Percentiles rank a stretch among this genome's conserved stretches.
Conservation (phyloP, 1,140 invertebrate genomes). For the Drosophila santomea region DNA sequence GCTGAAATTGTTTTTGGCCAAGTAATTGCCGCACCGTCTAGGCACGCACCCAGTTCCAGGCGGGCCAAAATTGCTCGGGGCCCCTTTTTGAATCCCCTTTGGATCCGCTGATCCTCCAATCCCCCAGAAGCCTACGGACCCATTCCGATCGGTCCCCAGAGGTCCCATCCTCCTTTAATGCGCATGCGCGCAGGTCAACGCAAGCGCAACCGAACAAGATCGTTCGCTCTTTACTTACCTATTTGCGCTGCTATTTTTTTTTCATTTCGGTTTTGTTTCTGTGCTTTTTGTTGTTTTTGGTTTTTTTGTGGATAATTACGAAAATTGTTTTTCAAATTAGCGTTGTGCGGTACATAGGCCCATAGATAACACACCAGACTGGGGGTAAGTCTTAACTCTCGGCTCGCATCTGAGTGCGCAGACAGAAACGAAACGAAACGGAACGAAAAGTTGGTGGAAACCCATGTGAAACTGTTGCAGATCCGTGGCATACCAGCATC, state of each 20-base stretch:
- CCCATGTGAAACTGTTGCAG: slow-evolving; percentile 67
- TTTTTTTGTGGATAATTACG: slow-evolving; percentile 81
- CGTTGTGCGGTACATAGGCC: slow-evolving; percentile 80
- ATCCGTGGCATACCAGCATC: slow-evolving; percentile 24
- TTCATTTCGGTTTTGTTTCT: slow-evolving; percentile 21
- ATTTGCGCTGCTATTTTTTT: slow-evolving; percentile 28
- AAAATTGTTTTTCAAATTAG: slow-evolving; percentile 84
- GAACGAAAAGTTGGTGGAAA: slow-evolving; percentile 18
- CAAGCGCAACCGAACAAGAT: slow-evolving; percentile 76
- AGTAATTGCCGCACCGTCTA: slow-evolving; percentile 81
- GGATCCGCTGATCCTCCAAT: neutral
- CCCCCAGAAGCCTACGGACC: no score
- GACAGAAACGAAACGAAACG: slow-evolving; percentile 28
- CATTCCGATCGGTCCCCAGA: slow-evolving; percentile 31
- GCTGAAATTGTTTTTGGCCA: slow-evolving; percentile 77
- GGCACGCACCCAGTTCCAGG: slow-evolving; percentile 68
- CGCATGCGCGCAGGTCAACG: slow-evolving; percentile 79
- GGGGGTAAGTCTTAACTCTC: slow-evolving; percentile 62
- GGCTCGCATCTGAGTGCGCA: slow-evolving; percentile 67
- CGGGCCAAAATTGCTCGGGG: slow-evolving; percentile 61
- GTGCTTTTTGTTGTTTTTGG: slow-evolving; percentile 31
- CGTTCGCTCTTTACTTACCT: slow-evolving; percentile 59
- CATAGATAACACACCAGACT: slow-evolving; percentile 72
- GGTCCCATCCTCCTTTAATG: slow-evolving; percentile 75
- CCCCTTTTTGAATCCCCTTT: neutral